Base-by-base conservation (phyloP, 2,797 vertebrate genomes). In the Chloroceryle inda region DNA sequence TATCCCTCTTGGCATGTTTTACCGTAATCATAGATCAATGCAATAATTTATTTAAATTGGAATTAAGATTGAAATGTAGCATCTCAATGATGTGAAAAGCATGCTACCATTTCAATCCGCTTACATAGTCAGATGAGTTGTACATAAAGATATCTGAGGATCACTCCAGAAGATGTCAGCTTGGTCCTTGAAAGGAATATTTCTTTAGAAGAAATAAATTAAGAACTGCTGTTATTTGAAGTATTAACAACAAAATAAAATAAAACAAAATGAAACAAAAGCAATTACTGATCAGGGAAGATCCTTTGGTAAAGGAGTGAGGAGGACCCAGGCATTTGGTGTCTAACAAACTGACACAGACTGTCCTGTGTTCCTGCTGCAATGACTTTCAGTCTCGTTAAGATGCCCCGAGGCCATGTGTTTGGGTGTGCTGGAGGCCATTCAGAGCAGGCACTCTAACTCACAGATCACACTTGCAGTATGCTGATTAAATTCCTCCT, bases 201-300 rank as follows among this genome's bases (percentile, higher is more conserved):
- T 76, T 74, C n/a, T 83, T 95, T 33, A 75, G 29, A 88, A 64
- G 18, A 95, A 75, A 61, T 19, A 16, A 64, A 37, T 78, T 75
- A 72, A 66, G 38, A 68, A 40, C 16, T n/a, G 15, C 6, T 31
- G 2, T 47, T 83, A 50, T 27, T 75, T 45, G 9, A 50, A 88
- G 15, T 61, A 86, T 10, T 75, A 33, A 22, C 7, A 21, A 35
- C 37, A 80, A 69, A 22, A 3, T 1, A 8, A 6, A 49, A 10
- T 18, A 17, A 18, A 38, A 14, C 14, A 33, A n/a, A 22, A 2
- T 24, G 27, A 24, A 12, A 26, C 6, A 13, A 67, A 9, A 45
- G 22, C 23, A 58, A 4, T 42, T 61, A 40, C 29, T 29, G 73
- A 49, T 42, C 29, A 75, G 42, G 44, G 50, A 90, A 58, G 50